Evolutionary conservation across 1,140 invertebrate species (phyloP), one percentile per base, ranked within the genome.

Genomic region (Vanessa tameamea): DNA sequence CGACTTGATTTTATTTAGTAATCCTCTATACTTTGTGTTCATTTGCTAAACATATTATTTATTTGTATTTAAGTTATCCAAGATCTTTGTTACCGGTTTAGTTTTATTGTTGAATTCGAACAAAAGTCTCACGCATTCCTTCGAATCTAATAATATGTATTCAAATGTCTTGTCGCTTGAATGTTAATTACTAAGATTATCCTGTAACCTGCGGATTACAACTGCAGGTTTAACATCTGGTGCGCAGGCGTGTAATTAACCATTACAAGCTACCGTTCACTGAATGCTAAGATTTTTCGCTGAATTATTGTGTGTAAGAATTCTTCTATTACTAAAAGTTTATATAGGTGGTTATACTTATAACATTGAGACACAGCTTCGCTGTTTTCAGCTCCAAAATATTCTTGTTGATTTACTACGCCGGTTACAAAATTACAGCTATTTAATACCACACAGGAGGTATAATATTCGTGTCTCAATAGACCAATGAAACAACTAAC

Each of bases 231-330:
- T 79, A 78, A 82, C 87, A 89, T 88, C 85, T 88, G 86, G 85
- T 77, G 73, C 68, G 79, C 85, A 84, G 67, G 74, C 81, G 77
- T 76, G 85, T 86, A 80, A 76, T 82, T 79, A 82, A 77, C 70
- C 75, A 82, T 81, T 84, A 82, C 79, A 82, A 78, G 87, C 87
- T 89, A 89, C 87, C 84, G 85, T 80, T 83, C 78, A 74, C 81
- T 82, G 78, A 82, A 83, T 78, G 78, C 72, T 78, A 74, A 72
- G 31, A 71, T 72, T 68, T 72, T 74, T 74, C 71, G 64, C 68
- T 71, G 57, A 75, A 75, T 75, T 71, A 69, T 72, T 76, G 77
- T 78, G 82, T 73, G 76, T 78, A 64, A 70, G 23, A 11, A 23
- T 7, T 23, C 53, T 23, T 20, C 53, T 9, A 26, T 20, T 12